Conservation (phyloP, 2,888 invertebrate genomes). For the Sialis lutaria region DNA sequence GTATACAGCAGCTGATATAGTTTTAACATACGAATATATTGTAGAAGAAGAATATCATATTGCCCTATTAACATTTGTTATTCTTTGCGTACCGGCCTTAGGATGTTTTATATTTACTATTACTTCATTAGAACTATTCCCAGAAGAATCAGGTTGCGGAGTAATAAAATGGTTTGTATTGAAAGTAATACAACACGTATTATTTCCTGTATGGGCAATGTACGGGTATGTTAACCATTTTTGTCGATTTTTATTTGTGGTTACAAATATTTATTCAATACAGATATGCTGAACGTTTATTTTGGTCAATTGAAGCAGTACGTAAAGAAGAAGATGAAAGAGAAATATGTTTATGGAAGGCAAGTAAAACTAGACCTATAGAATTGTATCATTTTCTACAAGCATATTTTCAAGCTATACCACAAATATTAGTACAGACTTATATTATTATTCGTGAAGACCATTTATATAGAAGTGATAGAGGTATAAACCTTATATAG, state of each 20-base stretch:
- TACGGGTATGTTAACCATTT: constrained; percentile 31
- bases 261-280: constrained; percentile 11
- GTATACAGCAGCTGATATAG: constrained; percentile 48
- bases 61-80: constrained; percentile 27
- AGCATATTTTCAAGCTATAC: constrained; percentile 60
- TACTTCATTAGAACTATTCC: constrained; percentile 38
- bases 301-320: constrained; percentile 58
- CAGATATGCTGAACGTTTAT: constrained; percentile 54
- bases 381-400: constrained; percentile 64
- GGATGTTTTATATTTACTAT: constrained; percentile 38
- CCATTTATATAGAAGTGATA: background rate
- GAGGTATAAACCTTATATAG: background rate
- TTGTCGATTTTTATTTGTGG: constrained; percentile 3
- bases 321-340: constrained; percentile 39
- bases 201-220: constrained; percentile 42
- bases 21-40: constrained; percentile 45
- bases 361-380: constrained; percentile 45
- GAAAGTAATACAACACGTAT: constrained; percentile 31
- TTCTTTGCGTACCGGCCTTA: constrained; percentile 36
- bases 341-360: constrained; percentile 37
- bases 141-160: constrained; percentile 26
- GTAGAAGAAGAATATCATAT: constrained; percentile 34
- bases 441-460: constrained; percentile 43
- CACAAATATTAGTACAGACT: constrained; percentile 47
- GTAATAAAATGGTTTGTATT: constrained; percentile 28